Evolutionary conservation across 2,888 invertebrate species (phyloP).

Genomic region (Scaptomyza tumidula): DNA sequence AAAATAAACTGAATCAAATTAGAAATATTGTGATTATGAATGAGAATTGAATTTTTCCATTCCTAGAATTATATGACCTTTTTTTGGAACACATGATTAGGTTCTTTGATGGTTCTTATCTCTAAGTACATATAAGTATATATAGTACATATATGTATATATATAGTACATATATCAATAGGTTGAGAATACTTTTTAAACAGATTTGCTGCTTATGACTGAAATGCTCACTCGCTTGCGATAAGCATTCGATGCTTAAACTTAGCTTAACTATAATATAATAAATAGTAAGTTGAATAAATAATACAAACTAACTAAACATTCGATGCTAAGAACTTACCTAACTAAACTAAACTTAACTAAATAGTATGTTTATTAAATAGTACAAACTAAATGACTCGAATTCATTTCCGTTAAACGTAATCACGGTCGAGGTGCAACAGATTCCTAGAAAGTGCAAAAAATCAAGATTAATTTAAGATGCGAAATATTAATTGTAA

Average conservation of each 20-base stretch:
- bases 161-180: background rate
- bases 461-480: background rate
- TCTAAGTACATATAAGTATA: background rate
- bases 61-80: background rate
- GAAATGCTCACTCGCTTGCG: slow-evolving; percentile 5
- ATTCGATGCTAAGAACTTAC: background rate
- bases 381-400: background rate
- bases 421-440: slow-evolving; percentile 32
- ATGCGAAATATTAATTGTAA: background rate
- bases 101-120: slow-evolving; percentile 2
- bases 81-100: background rate
- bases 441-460: slow-evolving; percentile 40
- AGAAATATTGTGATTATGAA: background rate
- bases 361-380: background rate
- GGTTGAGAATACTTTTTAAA: background rate
- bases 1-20: background rate
- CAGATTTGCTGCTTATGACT: slow-evolving; percentile 3
- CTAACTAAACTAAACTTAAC: too few species aligned
- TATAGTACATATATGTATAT: background rate
- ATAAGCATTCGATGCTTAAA: slow-evolving; percentile 1
- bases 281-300: background rate
- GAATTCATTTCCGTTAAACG: background rate
- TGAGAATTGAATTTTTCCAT: too few species aligned
- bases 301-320: background rate
- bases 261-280: too few species aligned